Evolutionary conservation across 2,797 vertebrate species (phyloP), one percentile per base, ranked within the genome.

Genomic region (Gallinago nigripennis): DNA sequence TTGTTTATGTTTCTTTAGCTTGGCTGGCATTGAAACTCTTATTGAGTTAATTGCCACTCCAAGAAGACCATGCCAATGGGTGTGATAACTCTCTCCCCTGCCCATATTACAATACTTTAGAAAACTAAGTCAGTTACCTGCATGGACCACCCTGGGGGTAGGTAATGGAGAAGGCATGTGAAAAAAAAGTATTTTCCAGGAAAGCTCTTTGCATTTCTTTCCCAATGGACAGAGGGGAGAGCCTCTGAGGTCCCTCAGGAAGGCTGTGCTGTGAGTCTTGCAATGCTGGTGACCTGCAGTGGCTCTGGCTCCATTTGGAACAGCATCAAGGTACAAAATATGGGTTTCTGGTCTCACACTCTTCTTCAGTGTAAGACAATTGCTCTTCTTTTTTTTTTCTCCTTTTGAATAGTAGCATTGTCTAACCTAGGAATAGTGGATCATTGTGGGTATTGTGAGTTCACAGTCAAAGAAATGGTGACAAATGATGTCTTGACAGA

Each of bases 1-100:
- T 66, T 86, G 21, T 84, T 94, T 82, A 30, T 8, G 51, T 86
- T 93, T 75, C 30, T 88, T 51, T 20, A 80, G 16, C 20, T 60
- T 86, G 50, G 58, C 19, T 86, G 39, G 13, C 18, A 25, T 6
- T 41, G 13, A 48, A 92, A 18, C 43, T 90, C 41, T 57, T 41
- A 24, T 50, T 1, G 3, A 81, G 68, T 57, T 45, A 82, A 33
- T 39, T 79, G 21, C 28, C 11, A 8, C 45, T 39, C 15, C 35
- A 68, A 57, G 35, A 68, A 68, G 39, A 37, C 33, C 16, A 21
- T 43, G 31, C 15, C 53, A 69, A 23, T 14, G n/a, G 15, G 41
- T 69, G 46, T 39, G 66, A 43, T 46, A 84, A 51, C 3, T 0
- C 15, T 57, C 10, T 53, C 41, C 53, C 28, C 33, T 65, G 37